Evolutionary conservation across 35 echinoderm and acorn worm genomes (phyloP).

Genomic region (Heliocidaris erythrogramma): DNA sequence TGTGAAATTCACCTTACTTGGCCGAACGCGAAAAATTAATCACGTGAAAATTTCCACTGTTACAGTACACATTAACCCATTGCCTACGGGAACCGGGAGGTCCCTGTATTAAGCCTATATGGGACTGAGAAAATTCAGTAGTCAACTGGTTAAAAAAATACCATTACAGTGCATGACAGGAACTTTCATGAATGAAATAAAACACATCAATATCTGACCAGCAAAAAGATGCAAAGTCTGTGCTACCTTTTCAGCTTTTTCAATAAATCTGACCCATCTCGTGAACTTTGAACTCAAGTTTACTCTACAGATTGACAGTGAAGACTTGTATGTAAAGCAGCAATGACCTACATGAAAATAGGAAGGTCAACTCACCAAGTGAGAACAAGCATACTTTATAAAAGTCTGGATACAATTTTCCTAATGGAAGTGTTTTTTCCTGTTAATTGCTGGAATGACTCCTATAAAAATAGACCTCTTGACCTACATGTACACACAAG

Average conservation of each 20-base stretch:
- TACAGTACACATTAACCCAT: no score
- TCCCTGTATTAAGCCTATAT: no score
- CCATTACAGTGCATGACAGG: no score
- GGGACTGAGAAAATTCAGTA: no score
- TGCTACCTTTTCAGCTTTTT: neutral
- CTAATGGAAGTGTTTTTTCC: slow-evolving; percentile 3
- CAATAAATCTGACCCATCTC: neutral
- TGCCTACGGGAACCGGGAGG: no score
- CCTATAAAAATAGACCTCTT: neutral
- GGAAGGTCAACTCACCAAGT: neutral
- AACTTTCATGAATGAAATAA: no score
- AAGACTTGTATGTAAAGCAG: neutral
- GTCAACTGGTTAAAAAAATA: no score
- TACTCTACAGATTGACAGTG: neutral
- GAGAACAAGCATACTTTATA: neutral
- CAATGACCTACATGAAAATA: neutral
- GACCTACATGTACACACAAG: neutral
- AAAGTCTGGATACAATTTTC: neutral
- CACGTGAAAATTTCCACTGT: no score
- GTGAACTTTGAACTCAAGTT: neutral
- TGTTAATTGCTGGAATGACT: neutral
- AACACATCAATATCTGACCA: no score
- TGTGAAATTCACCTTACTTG: no score
- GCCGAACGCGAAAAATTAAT: no score
- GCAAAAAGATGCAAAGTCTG: no score